These are phyloP conservation scores for Electrophaes corylata DNA, from an alignment of 2,888 invertebrate genomes.

Conservation along the genomic window DNA sequence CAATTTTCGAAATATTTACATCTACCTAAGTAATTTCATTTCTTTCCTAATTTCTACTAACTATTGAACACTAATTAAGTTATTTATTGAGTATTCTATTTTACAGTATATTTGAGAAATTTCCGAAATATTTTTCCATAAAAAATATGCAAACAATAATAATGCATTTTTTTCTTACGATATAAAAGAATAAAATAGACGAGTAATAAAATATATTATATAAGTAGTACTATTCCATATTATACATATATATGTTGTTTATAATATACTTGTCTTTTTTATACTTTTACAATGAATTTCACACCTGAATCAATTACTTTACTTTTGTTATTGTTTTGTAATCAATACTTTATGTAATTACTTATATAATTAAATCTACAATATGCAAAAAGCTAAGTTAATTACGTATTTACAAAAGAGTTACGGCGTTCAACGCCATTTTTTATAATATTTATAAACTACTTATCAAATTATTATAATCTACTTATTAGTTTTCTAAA, in stretches of 20 bases:
- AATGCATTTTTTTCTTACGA: too few relatives aligned
- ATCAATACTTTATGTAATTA: neutral
- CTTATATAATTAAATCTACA: neutral
- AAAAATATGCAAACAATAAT: neutral
- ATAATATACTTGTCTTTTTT: too few relatives aligned
- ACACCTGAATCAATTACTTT: too few relatives aligned
- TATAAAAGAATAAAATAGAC: too few relatives aligned
- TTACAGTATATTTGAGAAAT: neutral
- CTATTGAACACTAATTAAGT: slow-evolving; percentile 29
- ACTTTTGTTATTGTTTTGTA: neutral
- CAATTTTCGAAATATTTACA: slow-evolving; percentile 20
- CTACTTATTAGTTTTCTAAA: slow-evolving; percentile 4
- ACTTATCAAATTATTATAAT: neutral
- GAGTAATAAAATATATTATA: too few relatives aligned
- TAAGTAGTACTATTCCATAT: too few relatives aligned
- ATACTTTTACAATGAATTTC: too few relatives aligned
- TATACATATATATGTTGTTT: too few relatives aligned
- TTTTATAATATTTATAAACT: neutral
- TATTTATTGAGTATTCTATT: slow-evolving; percentile 14
- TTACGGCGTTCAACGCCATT: slow-evolving; percentile 24
- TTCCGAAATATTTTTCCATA: neutral
- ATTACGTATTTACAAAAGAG: slow-evolving; percentile 9
- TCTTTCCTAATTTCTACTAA: slow-evolving; percentile 8
- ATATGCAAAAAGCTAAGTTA: neutral
- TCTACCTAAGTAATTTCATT: slow-evolving; percentile 5